Percentiles rank a stretch among this genome's conserved stretches.
Evolutionary conservation across 2,113 vertebrate genomes (phyloP).

Genomic region (Poeciliopsis prolifica): DNA sequence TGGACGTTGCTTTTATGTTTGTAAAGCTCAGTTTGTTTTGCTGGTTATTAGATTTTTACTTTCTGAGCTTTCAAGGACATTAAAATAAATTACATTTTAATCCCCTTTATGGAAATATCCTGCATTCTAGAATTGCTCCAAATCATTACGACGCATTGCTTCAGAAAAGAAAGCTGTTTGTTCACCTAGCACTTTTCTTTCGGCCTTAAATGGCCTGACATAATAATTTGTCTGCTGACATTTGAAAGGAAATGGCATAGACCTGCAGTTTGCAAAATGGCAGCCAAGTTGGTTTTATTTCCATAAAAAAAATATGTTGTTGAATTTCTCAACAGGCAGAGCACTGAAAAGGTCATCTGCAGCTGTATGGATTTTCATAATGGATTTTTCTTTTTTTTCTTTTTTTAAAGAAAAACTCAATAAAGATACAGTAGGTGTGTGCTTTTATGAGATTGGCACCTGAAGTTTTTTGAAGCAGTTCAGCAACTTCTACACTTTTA

Average conservation of each 20-base stretch:
- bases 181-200: constrained; percentile 21
- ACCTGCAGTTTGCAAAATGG: constrained; percentile 43
- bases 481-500: constrained; percentile 9
- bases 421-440: constrained; percentile 25
- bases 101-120: not conserved
- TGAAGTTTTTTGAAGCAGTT: not conserved
- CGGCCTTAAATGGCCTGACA: constrained; percentile 51
- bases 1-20: constrained; percentile 27
- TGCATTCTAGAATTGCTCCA: not conserved
- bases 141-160: not conserved
- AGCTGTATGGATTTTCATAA: constrained; percentile 65
- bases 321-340: constrained; percentile 48
- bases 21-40: constrained; percentile 10
- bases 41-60: not conserved
- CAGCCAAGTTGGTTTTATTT: constrained; percentile 56
- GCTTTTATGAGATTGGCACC: constrained; percentile 37
- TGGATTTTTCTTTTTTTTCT: constrained; percentile 52
- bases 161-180: not conserved
- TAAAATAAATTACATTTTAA: not conserved
- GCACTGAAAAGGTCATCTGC: constrained; percentile 62
- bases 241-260: constrained; percentile 60
- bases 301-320: constrained; percentile 21
- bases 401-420: constrained; percentile 35
- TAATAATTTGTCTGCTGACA: constrained; percentile 66
- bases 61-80: not conserved